phyloP scores from a whole-genome alignment of 2,888 invertebrate genomes.

The Caradrina clavipalpis region DNA sequence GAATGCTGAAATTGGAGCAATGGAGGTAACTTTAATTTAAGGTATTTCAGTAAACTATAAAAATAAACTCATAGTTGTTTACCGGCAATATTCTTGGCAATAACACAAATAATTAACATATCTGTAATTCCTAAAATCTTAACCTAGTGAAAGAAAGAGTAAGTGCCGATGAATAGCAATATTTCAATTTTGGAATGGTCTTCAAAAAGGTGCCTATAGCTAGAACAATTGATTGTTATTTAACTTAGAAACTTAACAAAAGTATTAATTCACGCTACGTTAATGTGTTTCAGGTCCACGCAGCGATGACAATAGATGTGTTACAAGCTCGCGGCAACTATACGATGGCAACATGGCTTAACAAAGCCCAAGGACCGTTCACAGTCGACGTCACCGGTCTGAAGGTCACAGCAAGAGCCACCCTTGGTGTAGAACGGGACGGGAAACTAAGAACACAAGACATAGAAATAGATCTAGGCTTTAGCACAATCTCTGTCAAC shows the following conservation, averaged over 20 bases:
- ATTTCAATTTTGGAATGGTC: neutral
- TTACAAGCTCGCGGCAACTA: conserved; percentile 94
- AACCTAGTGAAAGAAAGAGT: neutral
- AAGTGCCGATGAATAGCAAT: neutral
- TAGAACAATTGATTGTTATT: neutral
- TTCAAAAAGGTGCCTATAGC: neutral
- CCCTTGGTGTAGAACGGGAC: conserved; percentile 93
- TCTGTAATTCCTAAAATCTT: neutral
- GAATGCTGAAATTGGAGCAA: conserved; percentile 93
- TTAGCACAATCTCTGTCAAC: conserved; percentile 94
- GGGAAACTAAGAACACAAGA: conserved; percentile 95
- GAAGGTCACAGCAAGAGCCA: conserved; percentile 92
- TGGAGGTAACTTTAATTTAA: conserved; percentile 91
- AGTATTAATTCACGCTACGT: neutral
- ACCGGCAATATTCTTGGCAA: too few relatives aligned
- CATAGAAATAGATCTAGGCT: conserved; percentile 95
- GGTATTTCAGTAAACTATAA: neutral
- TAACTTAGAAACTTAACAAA: neutral
- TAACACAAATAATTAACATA: neutral
- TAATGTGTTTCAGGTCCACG: conserved; percentile 91
- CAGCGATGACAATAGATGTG: conserved; percentile 93
- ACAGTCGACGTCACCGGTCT: conserved; percentile 94
- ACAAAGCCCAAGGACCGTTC: conserved; percentile 93
- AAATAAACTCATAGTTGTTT: neutral
- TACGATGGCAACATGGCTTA: conserved; percentile 93